These are phyloP conservation scores for Cotesia vestalis DNA, from an alignment of 1,140 invertebrate genomes.

Conservation along the genomic window DNA sequence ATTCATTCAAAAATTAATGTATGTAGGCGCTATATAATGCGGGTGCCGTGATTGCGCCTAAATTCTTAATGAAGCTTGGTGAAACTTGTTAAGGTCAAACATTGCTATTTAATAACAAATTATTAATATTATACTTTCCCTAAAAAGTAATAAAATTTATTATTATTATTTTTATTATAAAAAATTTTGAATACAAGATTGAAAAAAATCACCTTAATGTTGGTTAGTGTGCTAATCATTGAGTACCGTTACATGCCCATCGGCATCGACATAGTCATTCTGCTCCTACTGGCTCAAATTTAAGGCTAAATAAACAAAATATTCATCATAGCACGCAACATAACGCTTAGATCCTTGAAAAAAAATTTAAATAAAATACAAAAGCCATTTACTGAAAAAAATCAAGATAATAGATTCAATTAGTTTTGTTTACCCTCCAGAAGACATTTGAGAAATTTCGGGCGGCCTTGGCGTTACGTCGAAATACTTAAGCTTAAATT, in stretches of 20 bases:
- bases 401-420: too few relatives aligned
- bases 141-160: constrained; percentile 2
- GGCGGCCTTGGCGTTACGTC: too few relatives aligned
- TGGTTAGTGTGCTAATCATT: constrained; percentile 48
- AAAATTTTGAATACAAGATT: neutral
- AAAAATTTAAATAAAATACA: too few relatives aligned
- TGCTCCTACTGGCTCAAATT: neutral
- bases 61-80: too few relatives aligned
- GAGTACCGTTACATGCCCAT: constrained; percentile 25
- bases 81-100: neutral
- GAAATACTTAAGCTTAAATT: too few relatives aligned
- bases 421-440: too few relatives aligned
- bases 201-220: constrained; percentile 25
- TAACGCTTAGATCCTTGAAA: too few relatives aligned
- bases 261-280: neutral
- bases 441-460: too few relatives aligned
- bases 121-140: neutral
- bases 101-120: neutral
- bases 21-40: too few relatives aligned
- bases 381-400: too few relatives aligned
- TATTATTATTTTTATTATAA: neutral
- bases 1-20: too few relatives aligned
- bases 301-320: neutral
- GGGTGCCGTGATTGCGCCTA: too few relatives aligned
- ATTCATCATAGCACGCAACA: neutral